These are phyloP conservation scores for Drosophila algonquin DNA, from an alignment of 2,888 invertebrate species.

Conservation along the genomic window DNA sequence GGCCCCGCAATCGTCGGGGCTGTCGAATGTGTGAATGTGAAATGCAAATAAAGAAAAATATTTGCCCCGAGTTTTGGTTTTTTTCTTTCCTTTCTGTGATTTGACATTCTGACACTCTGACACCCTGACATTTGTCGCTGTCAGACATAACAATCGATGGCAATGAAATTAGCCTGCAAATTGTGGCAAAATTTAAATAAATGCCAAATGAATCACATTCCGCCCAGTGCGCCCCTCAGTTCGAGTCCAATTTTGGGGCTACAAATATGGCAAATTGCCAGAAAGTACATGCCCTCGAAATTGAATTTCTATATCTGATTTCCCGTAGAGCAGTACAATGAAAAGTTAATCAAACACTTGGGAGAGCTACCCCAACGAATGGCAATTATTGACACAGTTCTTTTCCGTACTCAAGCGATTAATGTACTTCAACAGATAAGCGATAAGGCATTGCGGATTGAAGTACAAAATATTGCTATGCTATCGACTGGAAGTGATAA, in stretches of 20 bases:
- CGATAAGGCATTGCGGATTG: too few relatives aligned
- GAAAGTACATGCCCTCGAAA: conserved; percentile 21
- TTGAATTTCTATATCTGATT: conserved; percentile 8
- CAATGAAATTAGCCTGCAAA: conserved; percentile 62
- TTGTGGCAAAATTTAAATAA: conserved; percentile 63
- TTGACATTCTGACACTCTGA: conserved; percentile 59
- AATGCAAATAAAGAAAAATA: conserved; percentile 47
- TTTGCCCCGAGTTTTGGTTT: conserved; percentile 20
- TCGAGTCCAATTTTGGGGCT: conserved; percentile 17
- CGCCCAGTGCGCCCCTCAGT: neutral
- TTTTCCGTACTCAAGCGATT: too few relatives aligned
- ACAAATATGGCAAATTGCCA: conserved; percentile 47
- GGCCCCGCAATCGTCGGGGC: conserved; percentile 42
- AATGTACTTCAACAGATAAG: too few relatives aligned
- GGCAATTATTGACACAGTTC: too few relatives aligned
- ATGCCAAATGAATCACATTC: conserved; percentile 51
- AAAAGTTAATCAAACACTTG: too few relatives aligned
- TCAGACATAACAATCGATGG: conserved; percentile 72
- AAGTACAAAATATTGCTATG: too few relatives aligned
- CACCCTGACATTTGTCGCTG: conserved; percentile 65
- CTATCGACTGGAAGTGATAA: too few relatives aligned
- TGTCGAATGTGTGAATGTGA: conserved; percentile 35
- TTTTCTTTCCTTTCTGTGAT: conserved; percentile 46
- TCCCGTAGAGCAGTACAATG: neutral
- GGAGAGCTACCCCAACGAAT: too few relatives aligned